These are phyloP conservation scores for Archocentrus centrarchus DNA, from an alignment of 2,113 vertebrate species.

Conservation along the genomic window DNA sequence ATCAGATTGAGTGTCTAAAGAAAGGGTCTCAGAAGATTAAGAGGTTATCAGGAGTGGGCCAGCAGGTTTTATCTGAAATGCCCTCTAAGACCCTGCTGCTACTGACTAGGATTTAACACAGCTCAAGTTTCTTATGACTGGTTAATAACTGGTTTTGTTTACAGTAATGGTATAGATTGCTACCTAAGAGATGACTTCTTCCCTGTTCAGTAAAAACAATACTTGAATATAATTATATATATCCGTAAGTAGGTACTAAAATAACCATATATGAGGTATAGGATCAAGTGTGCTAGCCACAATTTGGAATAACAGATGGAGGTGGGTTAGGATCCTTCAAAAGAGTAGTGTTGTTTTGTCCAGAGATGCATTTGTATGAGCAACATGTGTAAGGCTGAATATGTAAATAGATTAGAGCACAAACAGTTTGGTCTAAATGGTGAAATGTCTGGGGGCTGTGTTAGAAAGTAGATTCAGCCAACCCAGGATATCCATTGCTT, in stretches of 20 bases:
- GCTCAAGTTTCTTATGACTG: neutral
- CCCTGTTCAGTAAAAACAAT: neutral
- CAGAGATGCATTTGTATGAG: neutral
- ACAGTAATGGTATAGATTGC: constrained; percentile 1
- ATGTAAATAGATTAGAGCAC: neutral
- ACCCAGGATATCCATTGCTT: neutral
- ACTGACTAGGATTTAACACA: neutral
- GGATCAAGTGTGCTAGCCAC: neutral
- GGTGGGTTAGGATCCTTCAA: neutral
- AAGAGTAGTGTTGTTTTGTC: neutral
- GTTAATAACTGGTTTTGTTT: constrained; percentile 29
- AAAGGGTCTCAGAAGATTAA: neutral
- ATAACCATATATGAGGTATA: neutral
- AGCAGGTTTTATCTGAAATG: neutral
- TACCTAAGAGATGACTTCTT: neutral
- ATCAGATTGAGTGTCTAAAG: neutral
- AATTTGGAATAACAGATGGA: neutral
- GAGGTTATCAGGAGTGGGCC: neutral
- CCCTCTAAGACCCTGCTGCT: neutral
- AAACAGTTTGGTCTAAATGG: neutral
- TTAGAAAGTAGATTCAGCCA: neutral
- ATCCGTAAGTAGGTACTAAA: constrained; percentile 1
- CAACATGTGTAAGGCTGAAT: neutral
- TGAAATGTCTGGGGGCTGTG: neutral
- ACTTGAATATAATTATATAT: constrained; percentile 1